A percentile compares a stretch with the other conserved stretches of the same genome.
phyloP scores from a whole-genome alignment of 2,888 invertebrate species.

The Scrobipalpa costella region DNA sequence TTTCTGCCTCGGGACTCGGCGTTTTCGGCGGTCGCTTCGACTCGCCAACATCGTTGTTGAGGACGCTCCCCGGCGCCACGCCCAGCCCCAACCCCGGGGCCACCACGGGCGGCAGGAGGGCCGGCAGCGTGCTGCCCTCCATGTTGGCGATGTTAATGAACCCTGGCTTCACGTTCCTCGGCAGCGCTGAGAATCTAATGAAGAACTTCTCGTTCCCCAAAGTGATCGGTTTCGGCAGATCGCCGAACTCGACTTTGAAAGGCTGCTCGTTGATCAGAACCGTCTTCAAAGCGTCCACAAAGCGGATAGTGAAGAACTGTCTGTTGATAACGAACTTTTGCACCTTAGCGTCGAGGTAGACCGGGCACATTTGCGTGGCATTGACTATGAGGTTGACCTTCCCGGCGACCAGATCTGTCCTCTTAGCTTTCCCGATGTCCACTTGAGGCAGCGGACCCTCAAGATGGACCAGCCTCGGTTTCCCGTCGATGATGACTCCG shows the following conservation, averaged over 20 bases:
- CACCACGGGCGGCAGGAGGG: slow-evolving; percentile 39
- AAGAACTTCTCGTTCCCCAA: slow-evolving; percentile 89
- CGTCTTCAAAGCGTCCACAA: slow-evolving; percentile 88
- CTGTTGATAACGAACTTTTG: slow-evolving; percentile 89
- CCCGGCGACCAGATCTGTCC: slow-evolving; percentile 91
- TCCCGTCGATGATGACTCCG: slow-evolving; percentile 89
- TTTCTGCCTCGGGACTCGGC: slow-evolving; percentile 67
- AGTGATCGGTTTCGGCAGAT: slow-evolving; percentile 88
- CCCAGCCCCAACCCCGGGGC: slow-evolving; percentile 38
- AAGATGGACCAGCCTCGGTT: slow-evolving; percentile 88
- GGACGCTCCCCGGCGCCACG: slow-evolving; percentile 35
- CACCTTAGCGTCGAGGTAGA: slow-evolving; percentile 91
- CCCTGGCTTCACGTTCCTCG: slow-evolving; percentile 87
- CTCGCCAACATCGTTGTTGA: slow-evolving; percentile 55
- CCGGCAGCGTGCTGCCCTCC: slow-evolving; percentile 79
- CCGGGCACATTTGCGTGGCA: slow-evolving; percentile 88
- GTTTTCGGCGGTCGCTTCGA: slow-evolving; percentile 50
- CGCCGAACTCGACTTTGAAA: slow-evolving; percentile 91
- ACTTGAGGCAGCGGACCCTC: slow-evolving; percentile 97
- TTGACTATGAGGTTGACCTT: slow-evolving; percentile 92
- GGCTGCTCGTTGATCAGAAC: slow-evolving; percentile 90
- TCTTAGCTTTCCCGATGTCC: slow-evolving; percentile 89
- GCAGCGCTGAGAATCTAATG: slow-evolving; percentile 89
- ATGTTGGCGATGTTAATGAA: slow-evolving; percentile 86
- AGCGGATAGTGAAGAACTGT: slow-evolving; percentile 87